Evolutionary conservation across 1,140 invertebrate genomes (phyloP).

Genomic region (Ceratosolen fusciceps): DNA sequence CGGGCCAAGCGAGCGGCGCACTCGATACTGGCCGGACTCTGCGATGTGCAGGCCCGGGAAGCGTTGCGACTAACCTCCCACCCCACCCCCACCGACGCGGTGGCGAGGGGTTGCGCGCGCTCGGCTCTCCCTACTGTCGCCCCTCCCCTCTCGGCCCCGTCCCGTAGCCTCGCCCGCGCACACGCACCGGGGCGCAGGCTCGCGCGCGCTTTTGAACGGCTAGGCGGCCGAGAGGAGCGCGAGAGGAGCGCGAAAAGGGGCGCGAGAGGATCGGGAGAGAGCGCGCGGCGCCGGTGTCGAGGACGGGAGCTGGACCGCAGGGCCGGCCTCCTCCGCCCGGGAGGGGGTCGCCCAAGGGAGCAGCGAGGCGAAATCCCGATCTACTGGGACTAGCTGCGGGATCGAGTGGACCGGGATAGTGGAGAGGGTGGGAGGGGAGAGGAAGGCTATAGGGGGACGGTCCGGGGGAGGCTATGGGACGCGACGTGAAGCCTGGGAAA

Average conservation of each 20-base stretch:
- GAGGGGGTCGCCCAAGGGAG: no score
- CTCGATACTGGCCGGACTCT: constrained; percentile 32
- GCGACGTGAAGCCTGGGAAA: no score
- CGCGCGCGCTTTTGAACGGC: not conserved
- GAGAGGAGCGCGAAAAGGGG: not conserved
- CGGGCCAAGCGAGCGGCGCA: constrained; percentile 21
- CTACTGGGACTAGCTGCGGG: no score
- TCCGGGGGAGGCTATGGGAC: no score
- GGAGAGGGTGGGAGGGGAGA: no score
- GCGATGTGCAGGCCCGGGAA: not conserved
- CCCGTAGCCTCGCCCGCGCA: not conserved
- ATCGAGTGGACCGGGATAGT: no score
- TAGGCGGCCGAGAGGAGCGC: not conserved
- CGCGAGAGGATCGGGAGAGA: not conserved
- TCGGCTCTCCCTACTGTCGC: no score
- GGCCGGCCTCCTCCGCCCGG: no score
- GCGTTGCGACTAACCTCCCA: not conserved
- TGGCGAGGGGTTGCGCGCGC: constrained; percentile 11
- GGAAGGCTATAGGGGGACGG: no score
- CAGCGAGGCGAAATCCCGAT: no score
- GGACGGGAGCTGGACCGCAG: no score
- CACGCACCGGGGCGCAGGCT: not conserved
- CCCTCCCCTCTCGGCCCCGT: no score
- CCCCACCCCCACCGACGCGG: not conserved
- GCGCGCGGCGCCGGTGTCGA: not conserved